phyloP scores from a whole-genome alignment of 1,140 invertebrate genomes.

The Aradophagus sp. region DNA sequence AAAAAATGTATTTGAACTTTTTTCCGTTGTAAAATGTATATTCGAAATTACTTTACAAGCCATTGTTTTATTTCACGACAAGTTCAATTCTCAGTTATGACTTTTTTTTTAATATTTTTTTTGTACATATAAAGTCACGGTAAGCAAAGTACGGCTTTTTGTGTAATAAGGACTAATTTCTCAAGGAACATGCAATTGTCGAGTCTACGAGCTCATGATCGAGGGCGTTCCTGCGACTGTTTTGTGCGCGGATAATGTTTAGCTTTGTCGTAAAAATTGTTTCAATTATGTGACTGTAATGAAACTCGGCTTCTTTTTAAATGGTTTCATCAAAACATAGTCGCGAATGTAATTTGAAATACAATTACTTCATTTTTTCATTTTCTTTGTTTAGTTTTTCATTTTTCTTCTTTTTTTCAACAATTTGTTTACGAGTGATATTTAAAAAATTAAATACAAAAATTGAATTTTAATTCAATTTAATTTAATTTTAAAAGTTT shows the following conservation, averaged over 20 bases:
- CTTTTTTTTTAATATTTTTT: neutral
- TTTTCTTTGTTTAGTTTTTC: too few species aligned
- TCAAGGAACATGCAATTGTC: conserved; percentile 39
- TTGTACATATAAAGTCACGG: too few species aligned
- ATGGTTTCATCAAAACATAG: neutral
- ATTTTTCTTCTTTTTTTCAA: too few species aligned
- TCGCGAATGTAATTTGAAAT: neutral
- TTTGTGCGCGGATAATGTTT: conserved; percentile 8
- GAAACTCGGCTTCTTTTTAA: conserved; percentile 12
- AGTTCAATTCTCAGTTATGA: neutral
- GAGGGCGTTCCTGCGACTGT: conserved; percentile 9
- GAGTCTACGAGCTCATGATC: conserved; percentile 24
- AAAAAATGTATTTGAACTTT: too few species aligned
- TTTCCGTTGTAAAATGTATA: too few species aligned
- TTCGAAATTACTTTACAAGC: too few species aligned
- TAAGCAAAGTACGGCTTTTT: neutral
- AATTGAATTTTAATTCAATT: too few species aligned
- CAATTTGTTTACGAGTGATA: too few species aligned
- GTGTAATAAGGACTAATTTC: conserved; percentile 34
- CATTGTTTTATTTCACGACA: too few species aligned
- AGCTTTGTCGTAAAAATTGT: conserved; percentile 19
- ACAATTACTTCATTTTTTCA: too few species aligned
- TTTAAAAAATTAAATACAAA: too few species aligned
- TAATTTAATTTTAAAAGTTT: too few species aligned
- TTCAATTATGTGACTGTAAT: conserved; percentile 27